Conservation (phyloP, 2,113 vertebrate genomes). For the Rhinichthys klamathensis region DNA sequence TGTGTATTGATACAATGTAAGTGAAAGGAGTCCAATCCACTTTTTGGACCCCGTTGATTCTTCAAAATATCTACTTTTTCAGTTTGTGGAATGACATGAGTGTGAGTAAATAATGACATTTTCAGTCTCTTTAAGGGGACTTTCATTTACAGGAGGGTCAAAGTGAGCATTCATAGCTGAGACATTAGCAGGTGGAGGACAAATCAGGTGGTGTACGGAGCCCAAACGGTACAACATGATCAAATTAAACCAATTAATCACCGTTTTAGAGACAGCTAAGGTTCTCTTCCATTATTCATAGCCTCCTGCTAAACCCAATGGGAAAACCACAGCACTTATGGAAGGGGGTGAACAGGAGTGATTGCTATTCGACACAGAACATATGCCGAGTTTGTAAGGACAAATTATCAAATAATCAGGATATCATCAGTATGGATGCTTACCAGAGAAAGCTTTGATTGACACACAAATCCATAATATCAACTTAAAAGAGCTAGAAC, state of each 20-base stretch:
- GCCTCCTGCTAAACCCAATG: constrained; percentile 1
- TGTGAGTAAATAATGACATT: neutral
- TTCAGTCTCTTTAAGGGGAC: neutral
- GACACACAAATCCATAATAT: neutral
- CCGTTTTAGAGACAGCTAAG: constrained; percentile 49
- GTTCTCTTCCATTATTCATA: constrained; percentile 37
- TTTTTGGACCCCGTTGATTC: too few species aligned
- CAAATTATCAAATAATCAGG: constrained; percentile 1
- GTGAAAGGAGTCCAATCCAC: too few species aligned
- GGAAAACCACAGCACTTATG: neutral
- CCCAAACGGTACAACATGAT: constrained; percentile 62
- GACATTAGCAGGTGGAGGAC: constrained; percentile 14
- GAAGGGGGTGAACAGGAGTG: neutral
- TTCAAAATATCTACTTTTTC: neutral
- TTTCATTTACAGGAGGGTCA: neutral
- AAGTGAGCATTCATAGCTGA: neutral
- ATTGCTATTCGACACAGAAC: neutral
- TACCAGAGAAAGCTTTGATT: neutral
- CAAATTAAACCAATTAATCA: constrained; percentile 69
- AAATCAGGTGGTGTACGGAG: constrained; percentile 45
- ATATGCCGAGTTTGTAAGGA: constrained; percentile 6
- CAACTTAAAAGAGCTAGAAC: neutral
- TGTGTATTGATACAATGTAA: neutral
- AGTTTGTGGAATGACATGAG: neutral
- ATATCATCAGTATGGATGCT: neutral